phyloP scores from a whole-genome alignment of 2,113 vertebrate genomes.

The Rhadina sibilatrix region DNA sequence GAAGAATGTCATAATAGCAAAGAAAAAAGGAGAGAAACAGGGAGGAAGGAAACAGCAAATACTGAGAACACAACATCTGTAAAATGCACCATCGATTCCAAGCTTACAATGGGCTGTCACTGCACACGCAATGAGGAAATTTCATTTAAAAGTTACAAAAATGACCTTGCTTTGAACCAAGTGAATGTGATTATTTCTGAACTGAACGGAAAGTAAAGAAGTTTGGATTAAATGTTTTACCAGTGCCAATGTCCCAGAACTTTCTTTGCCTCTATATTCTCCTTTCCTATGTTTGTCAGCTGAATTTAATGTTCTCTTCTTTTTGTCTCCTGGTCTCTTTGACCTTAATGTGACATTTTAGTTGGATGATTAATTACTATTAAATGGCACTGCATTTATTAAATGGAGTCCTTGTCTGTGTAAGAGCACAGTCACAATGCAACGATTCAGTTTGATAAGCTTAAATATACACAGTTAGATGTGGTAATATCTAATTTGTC shows the following conservation, averaged over 20 bases:
- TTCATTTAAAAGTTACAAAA: conserved; percentile 55
- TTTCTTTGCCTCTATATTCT: conserved; percentile 58
- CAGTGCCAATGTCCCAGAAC: conserved; percentile 60
- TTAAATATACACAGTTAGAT: conserved; percentile 82
- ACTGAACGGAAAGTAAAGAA: conserved; percentile 54
- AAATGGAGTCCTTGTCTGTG: conserved; percentile 74
- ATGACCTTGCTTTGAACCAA: conserved; percentile 63
- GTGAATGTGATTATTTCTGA: conserved; percentile 64
- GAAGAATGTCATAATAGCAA: background rate
- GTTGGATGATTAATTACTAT: conserved; percentile 77
- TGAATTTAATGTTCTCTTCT: conserved; percentile 69
- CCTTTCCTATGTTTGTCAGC: conserved; percentile 69
- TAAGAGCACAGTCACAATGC: conserved; percentile 73
- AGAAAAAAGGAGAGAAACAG: background rate
- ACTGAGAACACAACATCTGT: conserved; percentile 6
- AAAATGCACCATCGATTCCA: conserved; percentile 26
- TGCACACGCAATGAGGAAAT: conserved; percentile 30
- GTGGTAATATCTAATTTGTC: conserved; percentile 82
- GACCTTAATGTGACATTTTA: conserved; percentile 81
- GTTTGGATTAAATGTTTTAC: conserved; percentile 67
- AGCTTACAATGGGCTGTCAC: conserved; percentile 27
- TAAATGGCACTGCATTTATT: conserved; percentile 75
- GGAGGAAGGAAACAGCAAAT: conserved; percentile 1
- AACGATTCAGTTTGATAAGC: conserved; percentile 80
- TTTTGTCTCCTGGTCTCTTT: conserved; percentile 74